Conservation (phyloP, 92 coral and sea anemone species). For the Scolanthus callimorphus region DNA sequence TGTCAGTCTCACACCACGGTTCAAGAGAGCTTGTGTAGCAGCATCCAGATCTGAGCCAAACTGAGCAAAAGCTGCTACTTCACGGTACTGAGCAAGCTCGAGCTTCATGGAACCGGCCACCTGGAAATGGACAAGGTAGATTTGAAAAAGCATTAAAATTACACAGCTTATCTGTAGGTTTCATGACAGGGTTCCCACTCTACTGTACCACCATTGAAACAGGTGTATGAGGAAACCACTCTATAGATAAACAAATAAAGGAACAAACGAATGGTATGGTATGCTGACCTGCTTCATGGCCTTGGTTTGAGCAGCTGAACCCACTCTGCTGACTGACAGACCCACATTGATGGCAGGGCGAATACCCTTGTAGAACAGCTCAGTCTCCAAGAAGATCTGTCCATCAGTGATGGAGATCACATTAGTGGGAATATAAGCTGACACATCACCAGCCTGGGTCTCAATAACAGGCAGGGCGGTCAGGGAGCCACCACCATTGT, state of each 20-base stretch:
- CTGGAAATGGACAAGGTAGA: slow-evolving; percentile 27
- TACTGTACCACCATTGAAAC: too few relatives aligned
- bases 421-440: slow-evolving; percentile 98
- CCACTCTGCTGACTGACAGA: slow-evolving; percentile 97
- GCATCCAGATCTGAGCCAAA: slow-evolving; percentile 99
- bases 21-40: slow-evolving; percentile 91
- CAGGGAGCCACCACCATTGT: slow-evolving; percentile 90
- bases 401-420: slow-evolving; percentile 99
- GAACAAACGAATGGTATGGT: too few relatives aligned
- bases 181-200: too few relatives aligned
- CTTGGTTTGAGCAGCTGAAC: slow-evolving; percentile 99
- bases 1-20: slow-evolving; percentile 96
- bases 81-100: slow-evolving; percentile 99
- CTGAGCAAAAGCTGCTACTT: slow-evolving; percentile 99
- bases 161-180: too few relatives aligned
- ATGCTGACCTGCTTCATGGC: slow-evolving; percentile 94
- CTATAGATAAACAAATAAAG: too few relatives aligned
- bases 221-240: too few relatives aligned
- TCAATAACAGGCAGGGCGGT: slow-evolving; percentile 99
- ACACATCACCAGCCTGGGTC: slow-evolving; percentile 99
- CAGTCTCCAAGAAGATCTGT: slow-evolving; percentile 99
- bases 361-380: slow-evolving; percentile 97
- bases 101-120: slow-evolving; percentile 99
- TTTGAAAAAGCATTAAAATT: too few relatives aligned
- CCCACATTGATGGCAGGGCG: slow-evolving; percentile 99